Conservation (phyloP, 2,888 invertebrate species). For the Syrista parreyssii region DNA sequence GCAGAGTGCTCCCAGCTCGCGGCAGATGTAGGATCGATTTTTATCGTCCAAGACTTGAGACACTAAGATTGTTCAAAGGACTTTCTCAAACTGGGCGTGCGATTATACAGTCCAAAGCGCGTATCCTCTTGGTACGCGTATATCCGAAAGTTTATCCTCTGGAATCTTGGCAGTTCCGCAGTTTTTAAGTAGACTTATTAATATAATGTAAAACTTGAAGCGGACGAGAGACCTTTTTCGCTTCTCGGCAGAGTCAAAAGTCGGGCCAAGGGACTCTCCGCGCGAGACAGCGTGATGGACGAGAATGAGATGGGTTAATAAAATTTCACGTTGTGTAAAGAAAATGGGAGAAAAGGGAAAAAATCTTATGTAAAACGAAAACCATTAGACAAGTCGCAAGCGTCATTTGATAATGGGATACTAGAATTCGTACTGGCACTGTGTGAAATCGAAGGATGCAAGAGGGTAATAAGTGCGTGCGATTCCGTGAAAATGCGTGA, state of each 20-base stretch:
- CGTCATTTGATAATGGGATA: neutral
- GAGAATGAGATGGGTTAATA: neutral
- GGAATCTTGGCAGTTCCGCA: neutral
- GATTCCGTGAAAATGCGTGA: neutral
- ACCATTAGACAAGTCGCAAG: neutral
- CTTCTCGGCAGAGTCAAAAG: neutral
- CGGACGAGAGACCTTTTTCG: neutral
- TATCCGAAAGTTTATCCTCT: neutral
- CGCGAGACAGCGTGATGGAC: neutral
- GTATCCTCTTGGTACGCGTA: neutral
- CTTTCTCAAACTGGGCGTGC: neutral
- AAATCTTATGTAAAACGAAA: neutral
- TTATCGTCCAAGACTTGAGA: neutral
- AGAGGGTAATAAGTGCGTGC: neutral
- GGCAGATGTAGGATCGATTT: constrained; percentile 1
- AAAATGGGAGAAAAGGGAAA: neutral
- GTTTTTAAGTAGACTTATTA: neutral
- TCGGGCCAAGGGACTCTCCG: neutral
- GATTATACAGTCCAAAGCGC: neutral
- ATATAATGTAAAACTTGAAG: neutral
- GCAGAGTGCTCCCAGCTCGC: constrained; percentile 20
- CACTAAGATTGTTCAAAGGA: neutral
- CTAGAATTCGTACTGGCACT: neutral
- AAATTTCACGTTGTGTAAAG: neutral
- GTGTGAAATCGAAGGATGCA: neutral